These are phyloP conservation scores for Aphrophora alni DNA, from an alignment of 2,888 invertebrate genomes.

Conservation along the genomic window DNA sequence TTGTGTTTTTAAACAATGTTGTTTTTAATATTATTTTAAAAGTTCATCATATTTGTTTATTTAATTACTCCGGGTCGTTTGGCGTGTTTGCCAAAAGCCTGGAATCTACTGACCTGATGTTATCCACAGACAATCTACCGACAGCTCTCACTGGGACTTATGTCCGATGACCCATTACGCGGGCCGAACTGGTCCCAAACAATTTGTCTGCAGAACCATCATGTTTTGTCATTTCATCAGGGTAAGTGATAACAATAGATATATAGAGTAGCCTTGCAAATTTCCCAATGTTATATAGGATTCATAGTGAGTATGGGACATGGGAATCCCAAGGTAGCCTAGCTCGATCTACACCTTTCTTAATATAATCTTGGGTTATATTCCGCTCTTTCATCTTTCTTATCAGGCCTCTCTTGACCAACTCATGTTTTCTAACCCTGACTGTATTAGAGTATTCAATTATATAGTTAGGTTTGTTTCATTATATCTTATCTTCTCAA, in stretches of 20 bases:
- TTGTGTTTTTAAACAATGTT: neutral
- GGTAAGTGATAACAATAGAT: neutral
- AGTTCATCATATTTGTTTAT: neutral
- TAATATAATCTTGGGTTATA: no score
- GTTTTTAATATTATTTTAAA: neutral
- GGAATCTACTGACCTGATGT: neutral
- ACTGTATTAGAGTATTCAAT: no score
- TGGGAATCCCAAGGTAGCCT: no score
- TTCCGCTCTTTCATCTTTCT: no score
- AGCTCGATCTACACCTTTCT: no score
- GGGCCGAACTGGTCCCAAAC: conserved; percentile 6
- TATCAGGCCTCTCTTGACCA: no score
- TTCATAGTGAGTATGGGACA: no score
- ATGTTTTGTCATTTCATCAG: neutral
- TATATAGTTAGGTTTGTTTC: no score
- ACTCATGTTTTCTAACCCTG: no score
- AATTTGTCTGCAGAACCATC: neutral
- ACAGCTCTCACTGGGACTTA: neutral
- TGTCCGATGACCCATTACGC: neutral
- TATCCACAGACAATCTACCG: neutral
- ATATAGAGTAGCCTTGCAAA: no score
- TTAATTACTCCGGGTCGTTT: neutral
- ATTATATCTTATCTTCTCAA: no score
- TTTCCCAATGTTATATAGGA: no score
- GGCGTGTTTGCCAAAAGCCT: conserved; percentile 1